Evolutionary conservation across 2,797 vertebrate genomes (phyloP), one percentile per base, ranked within the genome.

Genomic region (Acanthopagrus latus): DNA sequence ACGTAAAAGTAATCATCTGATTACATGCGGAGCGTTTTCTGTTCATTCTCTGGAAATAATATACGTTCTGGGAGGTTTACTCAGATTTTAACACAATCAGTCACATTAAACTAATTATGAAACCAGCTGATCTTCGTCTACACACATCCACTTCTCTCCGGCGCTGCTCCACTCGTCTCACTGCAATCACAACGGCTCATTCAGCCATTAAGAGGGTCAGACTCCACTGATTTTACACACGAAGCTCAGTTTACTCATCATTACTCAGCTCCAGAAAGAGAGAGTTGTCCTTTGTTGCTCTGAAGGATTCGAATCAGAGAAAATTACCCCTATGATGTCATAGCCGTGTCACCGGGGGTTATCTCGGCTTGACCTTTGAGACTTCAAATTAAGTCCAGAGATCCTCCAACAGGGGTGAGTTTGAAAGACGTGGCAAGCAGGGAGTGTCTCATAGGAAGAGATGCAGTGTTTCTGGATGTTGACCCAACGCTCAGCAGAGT

Each of bases 201-300:
- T 68, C 74, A 46, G 44, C 44, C 75, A 44, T 44, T 33, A 50
- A 14, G 71, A 14, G 48, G 68, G 33, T 14, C 43, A 12, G 59
- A 46, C 43, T 33, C 50, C 64, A 9, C 13, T 44, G 44, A 65
- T 23, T 58, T 18, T 18, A 33, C 23, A 55, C 12, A 46, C 17
- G 23, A 47, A 14, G 21, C 46, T 44, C 33, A 33, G 21, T 21
- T 62, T 47, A 59, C 62, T 78, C 68, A 54, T 71, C 62, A 20
- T 41, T 66, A 67, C 41, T 59, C 50, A 48, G 27, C 48, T 1
- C 2, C 14, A 13, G 20, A 51, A 60, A 38, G 9, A 38, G 9
- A 38, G 38, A 9, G 38, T 38, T 38, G 38, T 10, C 38, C 38
- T 38, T 38, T 23, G 29, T 70, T 50, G 29, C 48, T 46, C 23